Evolutionary conservation across 2,113 vertebrate species (phyloP).

Genomic region (Illadopsis cleaveri): DNA sequence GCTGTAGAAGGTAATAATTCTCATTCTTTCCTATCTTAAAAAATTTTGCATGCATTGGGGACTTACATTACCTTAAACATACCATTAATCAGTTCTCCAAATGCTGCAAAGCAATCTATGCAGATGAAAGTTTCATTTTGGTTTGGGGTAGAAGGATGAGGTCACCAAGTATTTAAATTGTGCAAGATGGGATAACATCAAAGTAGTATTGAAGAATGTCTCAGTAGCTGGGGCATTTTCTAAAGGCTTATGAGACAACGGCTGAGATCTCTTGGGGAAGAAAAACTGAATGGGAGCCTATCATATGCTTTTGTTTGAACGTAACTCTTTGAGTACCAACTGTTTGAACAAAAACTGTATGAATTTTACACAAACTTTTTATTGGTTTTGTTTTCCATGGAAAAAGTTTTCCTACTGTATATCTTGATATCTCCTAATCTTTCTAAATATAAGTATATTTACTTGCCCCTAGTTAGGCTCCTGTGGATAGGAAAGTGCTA

Average conservation of each 20-base stretch:
- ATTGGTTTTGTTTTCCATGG: not conserved
- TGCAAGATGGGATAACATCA: not conserved
- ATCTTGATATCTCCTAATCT: not conserved
- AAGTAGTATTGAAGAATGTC: not conserved
- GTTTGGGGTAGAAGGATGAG: not conserved
- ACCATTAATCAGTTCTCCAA: not conserved
- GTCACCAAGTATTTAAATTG: not conserved
- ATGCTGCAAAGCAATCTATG: not conserved
- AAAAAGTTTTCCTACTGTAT: not conserved
- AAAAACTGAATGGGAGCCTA: not conserved
- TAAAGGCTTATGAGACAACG: not conserved
- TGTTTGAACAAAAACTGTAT: not conserved
- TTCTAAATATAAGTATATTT: not conserved
- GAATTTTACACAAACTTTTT: not conserved
- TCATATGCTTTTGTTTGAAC: not conserved
- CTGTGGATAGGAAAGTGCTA: not conserved
- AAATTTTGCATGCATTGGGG: not conserved
- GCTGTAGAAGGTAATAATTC: not conserved
- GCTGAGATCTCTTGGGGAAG: not conserved
- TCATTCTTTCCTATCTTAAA: not conserved
- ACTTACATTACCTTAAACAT: not conserved
- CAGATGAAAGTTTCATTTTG: not conserved
- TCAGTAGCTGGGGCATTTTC: not conserved
- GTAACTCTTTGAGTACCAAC: not conserved
- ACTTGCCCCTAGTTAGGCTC: not conserved